A percentile compares a stretch with the other conserved stretches of the same genome.
Evolutionary conservation across 2,113 vertebrate genomes (phyloP).

Genomic region (Cyphomyrus plagiostoma): DNA sequence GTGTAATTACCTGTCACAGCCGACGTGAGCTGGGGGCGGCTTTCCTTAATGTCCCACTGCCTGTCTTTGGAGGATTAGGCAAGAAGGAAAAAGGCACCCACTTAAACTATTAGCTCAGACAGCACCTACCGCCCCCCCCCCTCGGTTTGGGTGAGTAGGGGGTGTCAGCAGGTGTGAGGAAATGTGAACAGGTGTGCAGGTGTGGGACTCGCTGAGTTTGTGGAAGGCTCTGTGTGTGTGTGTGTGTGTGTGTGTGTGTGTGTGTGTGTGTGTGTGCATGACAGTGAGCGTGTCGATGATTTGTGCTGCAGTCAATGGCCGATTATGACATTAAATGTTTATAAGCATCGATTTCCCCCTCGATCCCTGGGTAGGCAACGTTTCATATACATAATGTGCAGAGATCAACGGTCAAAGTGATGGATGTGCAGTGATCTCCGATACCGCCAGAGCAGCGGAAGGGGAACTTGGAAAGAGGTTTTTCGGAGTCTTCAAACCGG

Average conservation of each 20-base stretch:
- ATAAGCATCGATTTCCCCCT: slow-evolving; percentile 57
- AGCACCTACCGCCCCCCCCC: not conserved
- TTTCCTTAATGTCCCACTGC: not conserved
- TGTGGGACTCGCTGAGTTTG: not conserved
- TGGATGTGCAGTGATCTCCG: slow-evolving; percentile 56
- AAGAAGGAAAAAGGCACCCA: not conserved
- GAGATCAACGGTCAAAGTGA: slow-evolving; percentile 54
- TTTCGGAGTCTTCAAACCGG: not conserved
- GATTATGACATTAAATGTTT: slow-evolving; percentile 64
- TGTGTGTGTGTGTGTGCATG: not conserved
- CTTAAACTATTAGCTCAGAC: slow-evolving; percentile 1
- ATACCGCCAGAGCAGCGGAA: slow-evolving; percentile 37
- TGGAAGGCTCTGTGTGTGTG: not conserved
- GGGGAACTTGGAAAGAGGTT: not conserved
- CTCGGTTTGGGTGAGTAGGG: not conserved
- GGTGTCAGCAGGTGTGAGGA: not conserved
- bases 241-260: not conserved
- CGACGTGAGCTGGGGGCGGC: not conserved
- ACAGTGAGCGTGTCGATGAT: slow-evolving; percentile 33
- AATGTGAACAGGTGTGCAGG: not conserved
- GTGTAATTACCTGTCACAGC: slow-evolving; percentile 15
- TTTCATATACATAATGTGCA: slow-evolving; percentile 53
- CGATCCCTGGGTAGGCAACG: slow-evolving; percentile 43
- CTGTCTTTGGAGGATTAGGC: slow-evolving; percentile 1
- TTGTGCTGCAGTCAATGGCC: slow-evolving; percentile 44